phyloP scores from a whole-genome alignment of 2,888 invertebrate genomes.

The Nebria brevicollis region DNA sequence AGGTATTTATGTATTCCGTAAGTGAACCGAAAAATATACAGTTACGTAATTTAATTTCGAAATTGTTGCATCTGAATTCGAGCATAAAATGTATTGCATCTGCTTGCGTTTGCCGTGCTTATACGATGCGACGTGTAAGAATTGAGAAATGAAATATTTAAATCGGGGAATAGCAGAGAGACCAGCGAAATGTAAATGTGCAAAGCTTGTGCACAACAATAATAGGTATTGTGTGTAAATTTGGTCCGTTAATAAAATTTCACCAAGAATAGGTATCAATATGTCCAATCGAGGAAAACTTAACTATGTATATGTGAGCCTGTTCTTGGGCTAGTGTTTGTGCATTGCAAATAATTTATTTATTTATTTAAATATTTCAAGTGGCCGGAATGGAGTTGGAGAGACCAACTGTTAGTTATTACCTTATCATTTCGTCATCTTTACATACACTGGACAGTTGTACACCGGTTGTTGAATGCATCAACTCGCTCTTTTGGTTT shows the following conservation, averaged over 20 bases:
- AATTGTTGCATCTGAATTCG: conserved; percentile 3
- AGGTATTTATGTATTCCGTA: background rate
- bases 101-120: conserved; percentile 4
- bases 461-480: background rate
- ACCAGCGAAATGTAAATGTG: conserved; percentile 34
- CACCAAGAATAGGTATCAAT: conserved; percentile 60
- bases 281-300: conserved; percentile 62
- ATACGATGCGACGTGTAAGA: conserved; percentile 15
- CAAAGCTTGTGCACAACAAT: conserved; percentile 37
- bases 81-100: conserved; percentile 19
- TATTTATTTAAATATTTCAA: conserved; percentile 20
- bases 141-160: conserved; percentile 46
- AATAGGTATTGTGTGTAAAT: conserved; percentile 45
- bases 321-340: background rate
- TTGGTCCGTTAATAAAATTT: conserved; percentile 41
- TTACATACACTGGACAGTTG: background rate
- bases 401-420: conserved; percentile 56
- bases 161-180: conserved; percentile 36
- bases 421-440: conserved; percentile 62
- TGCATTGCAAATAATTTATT: background rate
- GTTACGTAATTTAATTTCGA: conserved; percentile 1
- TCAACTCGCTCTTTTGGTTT: background rate
- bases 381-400: conserved; percentile 18
- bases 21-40: background rate
- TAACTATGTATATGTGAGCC: background rate